phyloP scores from a whole-genome alignment of 2,888 invertebrate genomes.

The Apoderus coryli region DNA sequence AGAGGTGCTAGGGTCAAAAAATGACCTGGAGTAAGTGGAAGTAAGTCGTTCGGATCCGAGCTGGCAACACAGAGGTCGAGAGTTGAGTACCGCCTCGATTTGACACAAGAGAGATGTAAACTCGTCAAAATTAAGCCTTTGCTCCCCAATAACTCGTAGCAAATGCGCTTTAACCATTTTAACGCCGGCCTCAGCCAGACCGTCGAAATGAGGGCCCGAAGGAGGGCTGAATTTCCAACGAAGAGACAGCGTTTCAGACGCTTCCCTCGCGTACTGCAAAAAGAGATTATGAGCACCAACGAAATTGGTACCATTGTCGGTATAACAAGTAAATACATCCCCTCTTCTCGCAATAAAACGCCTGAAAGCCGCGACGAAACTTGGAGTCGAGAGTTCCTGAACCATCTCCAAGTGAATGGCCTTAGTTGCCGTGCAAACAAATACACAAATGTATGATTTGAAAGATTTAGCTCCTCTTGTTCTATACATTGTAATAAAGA shows the following conservation, averaged over 20 bases:
- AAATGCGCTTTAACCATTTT: not conserved
- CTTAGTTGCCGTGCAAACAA: slow-evolving; percentile 2
- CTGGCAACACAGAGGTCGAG: not conserved
- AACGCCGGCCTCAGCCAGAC: slow-evolving; percentile 2
- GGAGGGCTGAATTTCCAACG: not conserved
- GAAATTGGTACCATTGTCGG: slow-evolving; percentile 5
- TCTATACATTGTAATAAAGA: not conserved
- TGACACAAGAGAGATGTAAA: not conserved
- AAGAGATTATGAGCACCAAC: slow-evolving; percentile 5
- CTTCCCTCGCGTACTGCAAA: slow-evolving; percentile 1
- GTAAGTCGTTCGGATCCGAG: not conserved
- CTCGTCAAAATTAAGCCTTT: not conserved
- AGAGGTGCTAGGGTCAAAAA: slow-evolving; percentile 2
- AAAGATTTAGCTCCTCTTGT: not conserved
- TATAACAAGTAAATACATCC: not conserved
- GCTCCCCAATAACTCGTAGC: slow-evolving; percentile 2
- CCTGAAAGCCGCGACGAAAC: slow-evolving; percentile 3
- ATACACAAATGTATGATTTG: slow-evolving; percentile 4
- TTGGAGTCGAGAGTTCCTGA: not conserved
- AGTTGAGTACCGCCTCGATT: not conserved
- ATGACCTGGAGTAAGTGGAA: too few relatives aligned
- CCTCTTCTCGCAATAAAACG: slow-evolving; percentile 7
- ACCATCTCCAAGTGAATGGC: slow-evolving; percentile 3
- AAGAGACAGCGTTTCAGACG: not conserved
- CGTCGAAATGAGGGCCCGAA: not conserved